Conservation (phyloP, 1,140 invertebrate genomes). For the Drosophila pectinifera region DNA sequence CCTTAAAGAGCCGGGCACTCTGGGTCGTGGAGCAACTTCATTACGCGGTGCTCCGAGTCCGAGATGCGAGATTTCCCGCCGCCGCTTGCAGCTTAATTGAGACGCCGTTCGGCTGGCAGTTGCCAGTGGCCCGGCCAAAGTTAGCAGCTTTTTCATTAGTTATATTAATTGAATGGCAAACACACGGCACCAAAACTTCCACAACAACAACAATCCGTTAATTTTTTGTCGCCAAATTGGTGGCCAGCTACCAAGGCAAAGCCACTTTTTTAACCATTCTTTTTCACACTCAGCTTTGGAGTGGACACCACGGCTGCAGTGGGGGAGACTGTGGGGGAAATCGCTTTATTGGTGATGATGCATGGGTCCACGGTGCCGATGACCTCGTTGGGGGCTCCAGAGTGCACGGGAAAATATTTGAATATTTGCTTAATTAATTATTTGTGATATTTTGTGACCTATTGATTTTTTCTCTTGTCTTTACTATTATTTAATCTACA, state of each 20-base stretch:
- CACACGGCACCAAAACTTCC: slow-evolving; percentile 21
- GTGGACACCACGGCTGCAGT: slow-evolving; percentile 36
- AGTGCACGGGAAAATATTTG: slow-evolving; percentile 8
- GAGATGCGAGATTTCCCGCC: slow-evolving; percentile 37
- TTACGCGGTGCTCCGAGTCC: slow-evolving; percentile 41
- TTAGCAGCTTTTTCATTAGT: slow-evolving; percentile 73
- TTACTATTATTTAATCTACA: no score
- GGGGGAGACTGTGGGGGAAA: slow-evolving; percentile 22
- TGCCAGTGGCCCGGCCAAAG: slow-evolving; percentile 55
- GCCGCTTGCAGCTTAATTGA: slow-evolving; percentile 77
- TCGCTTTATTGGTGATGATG: slow-evolving; percentile 47
- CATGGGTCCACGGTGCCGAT: slow-evolving; percentile 25
- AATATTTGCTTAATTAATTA: not conserved
- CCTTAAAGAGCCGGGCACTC: slow-evolving; percentile 45
- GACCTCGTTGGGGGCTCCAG: slow-evolving; percentile 32
- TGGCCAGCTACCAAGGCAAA: slow-evolving; percentile 45
- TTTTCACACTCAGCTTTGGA: slow-evolving; percentile 19
- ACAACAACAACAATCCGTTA: slow-evolving; percentile 4
- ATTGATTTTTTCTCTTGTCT: not conserved
- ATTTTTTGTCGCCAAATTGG: slow-evolving; percentile 50
- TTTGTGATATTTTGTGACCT: not conserved
- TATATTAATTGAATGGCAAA: slow-evolving; percentile 76
- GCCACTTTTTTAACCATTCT: slow-evolving; percentile 16
- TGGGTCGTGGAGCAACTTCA: slow-evolving; percentile 50
- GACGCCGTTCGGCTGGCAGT: slow-evolving; percentile 45